Evolutionary conservation across 2,888 invertebrate genomes (phyloP), one percentile per base, ranked within the genome.

Genomic region (Campaea margaritaria): DNA sequence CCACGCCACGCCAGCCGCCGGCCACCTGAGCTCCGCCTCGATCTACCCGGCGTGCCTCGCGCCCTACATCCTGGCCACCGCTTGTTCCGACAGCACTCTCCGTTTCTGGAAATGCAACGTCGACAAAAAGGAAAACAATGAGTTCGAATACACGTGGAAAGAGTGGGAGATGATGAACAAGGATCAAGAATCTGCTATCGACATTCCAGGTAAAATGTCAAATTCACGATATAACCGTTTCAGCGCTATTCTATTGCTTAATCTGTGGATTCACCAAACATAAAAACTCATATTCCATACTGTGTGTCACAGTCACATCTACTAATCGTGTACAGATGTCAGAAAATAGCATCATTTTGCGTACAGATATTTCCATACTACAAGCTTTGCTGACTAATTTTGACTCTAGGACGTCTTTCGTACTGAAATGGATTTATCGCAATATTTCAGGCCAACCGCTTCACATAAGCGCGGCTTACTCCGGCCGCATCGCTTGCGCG

Each of bases 41-140:
- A 98, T 99, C 75, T 99, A 99, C 89, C 99, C 99, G 4, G 99
- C 99, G n/a, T 99, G 99, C 86, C 95, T 98, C 78, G 98, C 99
- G 0, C 99, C 99, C 0, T 99, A 99, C 83, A 97, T 98, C 62
- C 94, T 99, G 61, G 96, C 98, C 0, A 99, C 99, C 0, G 98
- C 99, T 0, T 99, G 99, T 81, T 96, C 97, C 11, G 99, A 99
- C 81, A 98, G 98, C 66, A 95, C 96, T 0, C 94, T 98, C 38
- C 93, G 97, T 59, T 98, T 98, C 85, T 98, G 98, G 98, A 96
- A 95, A 75, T 96, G 96, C 75, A 93, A 95, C 74, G 94, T 95
- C 8, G 91, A 91, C 0, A 95, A 94, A 79, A 89, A 80, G 44
- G 86, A 87, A 0, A 79, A 89, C 13, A 89, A 83, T 55, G 90